A percentile compares a stretch with the other conserved stretches of the same genome.
Conservation (phyloP, 2,113 vertebrate species). For the Pogona vitticeps region DNA sequence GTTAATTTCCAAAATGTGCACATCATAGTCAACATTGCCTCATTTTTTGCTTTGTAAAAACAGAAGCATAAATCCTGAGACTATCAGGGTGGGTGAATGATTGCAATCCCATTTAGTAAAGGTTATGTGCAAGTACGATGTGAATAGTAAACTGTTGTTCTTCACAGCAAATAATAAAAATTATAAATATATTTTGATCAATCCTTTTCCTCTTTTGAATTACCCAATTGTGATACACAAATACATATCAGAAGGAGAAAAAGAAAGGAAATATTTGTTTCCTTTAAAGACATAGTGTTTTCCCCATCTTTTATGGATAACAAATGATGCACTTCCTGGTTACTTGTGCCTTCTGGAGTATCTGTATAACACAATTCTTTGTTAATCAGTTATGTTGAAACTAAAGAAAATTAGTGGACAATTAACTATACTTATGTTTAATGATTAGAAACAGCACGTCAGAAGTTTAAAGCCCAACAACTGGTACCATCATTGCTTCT, state of each 20-base stretch:
- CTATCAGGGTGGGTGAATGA: conserved; percentile 82
- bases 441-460: conserved; percentile 91
- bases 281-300: conserved; percentile 87
- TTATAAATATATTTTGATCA: conserved; percentile 86
- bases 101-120: conserved; percentile 85
- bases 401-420: conserved; percentile 90
- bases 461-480: conserved; percentile 85
- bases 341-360: conserved; percentile 90
- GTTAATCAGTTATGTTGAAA: conserved; percentile 90
- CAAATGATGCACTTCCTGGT: conserved; percentile 92
- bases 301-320: conserved; percentile 87
- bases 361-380: conserved; percentile 87
- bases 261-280: conserved; percentile 88
- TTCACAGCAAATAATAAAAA: conserved; percentile 83
- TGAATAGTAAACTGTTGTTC: conserved; percentile 89
- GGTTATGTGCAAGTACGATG: conserved; percentile 86
- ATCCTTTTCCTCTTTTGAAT: conserved; percentile 86
- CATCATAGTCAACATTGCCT: conserved; percentile 99
- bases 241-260: conserved; percentile 77
- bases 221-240: conserved; percentile 66
- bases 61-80: conserved; percentile 87
- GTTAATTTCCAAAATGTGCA: conserved; percentile 88
- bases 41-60: conserved; percentile 96
- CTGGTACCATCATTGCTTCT: conserved; percentile 82
- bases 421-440: conserved; percentile 86